A percentile compares a stretch with the other conserved stretches of the same genome.
These are phyloP conservation scores for Pangasius macronema DNA, from an alignment of 2,797 vertebrate species.

Conservation along the genomic window DNA sequence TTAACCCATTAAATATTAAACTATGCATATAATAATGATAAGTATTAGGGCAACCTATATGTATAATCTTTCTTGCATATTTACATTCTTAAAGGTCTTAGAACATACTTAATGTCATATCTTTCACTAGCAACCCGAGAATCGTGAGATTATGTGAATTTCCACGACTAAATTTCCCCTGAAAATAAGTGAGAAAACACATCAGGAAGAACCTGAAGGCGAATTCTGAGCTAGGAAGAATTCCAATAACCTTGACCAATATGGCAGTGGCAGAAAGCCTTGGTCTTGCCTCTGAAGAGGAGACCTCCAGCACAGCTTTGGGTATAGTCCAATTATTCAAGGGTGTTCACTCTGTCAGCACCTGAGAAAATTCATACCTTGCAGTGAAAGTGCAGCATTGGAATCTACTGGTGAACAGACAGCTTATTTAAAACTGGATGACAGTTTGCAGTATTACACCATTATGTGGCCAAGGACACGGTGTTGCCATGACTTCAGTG, in stretches of 20 bases:
- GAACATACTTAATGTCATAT: neutral
- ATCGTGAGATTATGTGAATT: neutral
- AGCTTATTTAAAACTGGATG: slow-evolving; percentile 10
- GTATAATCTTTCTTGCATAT: neutral
- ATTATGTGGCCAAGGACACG: neutral
- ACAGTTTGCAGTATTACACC: neutral
- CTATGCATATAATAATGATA: neutral
- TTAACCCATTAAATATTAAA: neutral
- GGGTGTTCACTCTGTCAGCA: neutral
- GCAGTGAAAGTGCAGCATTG: neutral
- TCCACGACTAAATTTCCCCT: neutral
- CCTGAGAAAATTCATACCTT: neutral
- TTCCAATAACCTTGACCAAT: neutral
- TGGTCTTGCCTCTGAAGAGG: neutral
- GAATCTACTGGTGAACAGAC: slow-evolving; percentile 7
- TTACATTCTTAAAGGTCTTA: neutral
- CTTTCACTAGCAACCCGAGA: neutral
- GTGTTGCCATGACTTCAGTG: neutral
- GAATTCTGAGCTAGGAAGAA: neutral
- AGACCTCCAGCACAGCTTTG: neutral
- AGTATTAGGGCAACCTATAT: neutral
- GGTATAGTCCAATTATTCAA: neutral
- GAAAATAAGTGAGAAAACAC: neutral
- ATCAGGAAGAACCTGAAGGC: neutral
- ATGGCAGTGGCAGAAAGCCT: neutral